Percentiles rank a stretch among this genome's conserved stretches.
Conservation (phyloP, 2,888 invertebrate genomes). For the Limnephilus auricula region DNA sequence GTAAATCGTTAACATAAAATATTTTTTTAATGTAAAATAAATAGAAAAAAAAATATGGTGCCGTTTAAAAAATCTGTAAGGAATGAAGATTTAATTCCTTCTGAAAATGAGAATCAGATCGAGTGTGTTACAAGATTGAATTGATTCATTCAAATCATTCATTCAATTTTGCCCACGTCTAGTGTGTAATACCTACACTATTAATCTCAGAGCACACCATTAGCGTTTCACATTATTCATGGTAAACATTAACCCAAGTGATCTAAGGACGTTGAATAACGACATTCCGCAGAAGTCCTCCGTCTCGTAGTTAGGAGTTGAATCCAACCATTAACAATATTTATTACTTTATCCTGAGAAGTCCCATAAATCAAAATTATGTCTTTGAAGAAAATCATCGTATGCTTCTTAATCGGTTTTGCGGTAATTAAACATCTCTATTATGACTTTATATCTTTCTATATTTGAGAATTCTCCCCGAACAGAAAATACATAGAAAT, state of each 20-base stretch:
- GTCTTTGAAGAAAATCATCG: background rate
- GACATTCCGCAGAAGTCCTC: background rate
- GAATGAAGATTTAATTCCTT: no score
- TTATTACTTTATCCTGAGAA: background rate
- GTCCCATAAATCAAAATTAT: background rate
- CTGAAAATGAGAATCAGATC: no score
- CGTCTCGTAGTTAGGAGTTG: background rate
- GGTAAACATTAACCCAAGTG: background rate
- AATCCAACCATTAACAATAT: background rate
- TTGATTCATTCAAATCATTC: no score
- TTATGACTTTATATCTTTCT: no score
- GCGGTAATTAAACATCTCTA: background rate
- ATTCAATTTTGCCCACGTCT: no score
- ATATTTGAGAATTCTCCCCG: no score
- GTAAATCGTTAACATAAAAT: no score
- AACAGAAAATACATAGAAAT: no score
- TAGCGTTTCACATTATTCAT: background rate
- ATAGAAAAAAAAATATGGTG: no score
- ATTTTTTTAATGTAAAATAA: no score
- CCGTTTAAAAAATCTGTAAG: no score
- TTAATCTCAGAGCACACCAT: background rate
- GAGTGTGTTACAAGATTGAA: no score
- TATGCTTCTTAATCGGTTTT: background rate
- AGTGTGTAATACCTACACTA: background rate
- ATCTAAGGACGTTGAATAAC: background rate